Conservation (phyloP, 2,113 vertebrate species). For the Serranochromis macrocephalus region DNA sequence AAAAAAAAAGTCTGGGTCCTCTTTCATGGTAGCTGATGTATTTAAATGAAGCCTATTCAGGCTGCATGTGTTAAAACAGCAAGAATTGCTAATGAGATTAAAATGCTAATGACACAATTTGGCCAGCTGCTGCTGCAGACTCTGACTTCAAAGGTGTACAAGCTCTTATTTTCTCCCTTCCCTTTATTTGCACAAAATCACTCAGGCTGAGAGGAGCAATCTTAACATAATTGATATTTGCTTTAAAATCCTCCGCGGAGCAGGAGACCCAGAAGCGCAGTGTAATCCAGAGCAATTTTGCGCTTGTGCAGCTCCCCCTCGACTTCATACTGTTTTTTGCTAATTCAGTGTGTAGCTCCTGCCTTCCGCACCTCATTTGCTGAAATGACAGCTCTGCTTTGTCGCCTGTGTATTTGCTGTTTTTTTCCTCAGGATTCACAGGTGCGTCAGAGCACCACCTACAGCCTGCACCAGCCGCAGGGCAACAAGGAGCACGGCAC, state of each 20-base stretch:
- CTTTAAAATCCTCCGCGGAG: neutral
- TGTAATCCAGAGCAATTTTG: neutral
- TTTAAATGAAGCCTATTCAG: neutral
- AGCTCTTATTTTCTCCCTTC: neutral
- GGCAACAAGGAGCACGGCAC: slow-evolving; percentile 98
- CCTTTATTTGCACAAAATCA: neutral
- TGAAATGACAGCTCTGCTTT: neutral
- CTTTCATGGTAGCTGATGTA: neutral
- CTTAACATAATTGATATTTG: neutral
- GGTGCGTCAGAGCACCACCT: slow-evolving; percentile 86
- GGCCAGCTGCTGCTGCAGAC: neutral
- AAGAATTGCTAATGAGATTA: neutral
- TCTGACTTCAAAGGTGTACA: neutral
- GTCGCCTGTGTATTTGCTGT: neutral
- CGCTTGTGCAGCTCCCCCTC: neutral
- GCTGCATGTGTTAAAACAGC: neutral
- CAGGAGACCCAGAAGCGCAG: neutral
- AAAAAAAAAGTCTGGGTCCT: neutral
- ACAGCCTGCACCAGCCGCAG: slow-evolving; percentile 97
- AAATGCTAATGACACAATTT: neutral
- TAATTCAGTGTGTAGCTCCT: neutral
- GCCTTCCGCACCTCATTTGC: neutral
- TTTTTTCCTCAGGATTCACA: slow-evolving; percentile 81
- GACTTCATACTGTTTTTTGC: neutral
- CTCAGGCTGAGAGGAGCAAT: neutral